phyloP scores from a whole-genome alignment of 2,888 invertebrate species.

The Microctonus hyperodae region DNA sequence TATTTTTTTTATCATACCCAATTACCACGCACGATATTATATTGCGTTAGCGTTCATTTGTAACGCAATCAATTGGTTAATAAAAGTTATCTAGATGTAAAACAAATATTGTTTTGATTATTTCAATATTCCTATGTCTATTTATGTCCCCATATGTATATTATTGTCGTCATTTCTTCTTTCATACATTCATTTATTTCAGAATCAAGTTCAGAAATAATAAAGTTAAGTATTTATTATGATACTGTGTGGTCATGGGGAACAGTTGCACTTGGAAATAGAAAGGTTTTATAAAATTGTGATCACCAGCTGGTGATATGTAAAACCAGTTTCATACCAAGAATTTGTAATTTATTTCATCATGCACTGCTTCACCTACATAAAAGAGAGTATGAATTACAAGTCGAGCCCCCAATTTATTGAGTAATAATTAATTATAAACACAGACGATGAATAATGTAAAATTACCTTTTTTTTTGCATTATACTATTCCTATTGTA shows the following conservation, averaged over 20 bases:
- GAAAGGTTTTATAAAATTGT: conserved; percentile 30
- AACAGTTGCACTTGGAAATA: conserved; percentile 20
- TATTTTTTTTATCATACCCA: background rate
- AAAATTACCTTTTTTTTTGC: no score
- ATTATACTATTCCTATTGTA: no score
- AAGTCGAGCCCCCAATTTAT: conserved; percentile 39
- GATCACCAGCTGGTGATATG: conserved; percentile 2
- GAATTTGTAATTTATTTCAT: conserved; percentile 25
- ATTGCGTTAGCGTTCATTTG: conserved; percentile 57
- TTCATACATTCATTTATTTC: background rate
- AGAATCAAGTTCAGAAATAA: background rate
- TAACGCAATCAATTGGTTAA: conserved; percentile 63
- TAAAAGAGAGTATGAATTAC: conserved; percentile 23
- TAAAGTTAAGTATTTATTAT: background rate
- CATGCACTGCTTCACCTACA: conserved; percentile 15
- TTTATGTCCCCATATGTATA: background rate
- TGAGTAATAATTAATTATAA: background rate
- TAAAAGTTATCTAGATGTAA: conserved; percentile 64
- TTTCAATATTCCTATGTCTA: background rate
- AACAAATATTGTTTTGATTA: background rate
- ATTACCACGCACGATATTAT: conserved; percentile 45
- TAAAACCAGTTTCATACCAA: conserved; percentile 27
- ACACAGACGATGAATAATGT: background rate
- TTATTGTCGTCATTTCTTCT: background rate
- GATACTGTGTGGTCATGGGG: background rate